These are phyloP conservation scores for Morone saxatilis DNA, from an alignment of 2,113 vertebrate genomes.

Conservation along the genomic window DNA sequence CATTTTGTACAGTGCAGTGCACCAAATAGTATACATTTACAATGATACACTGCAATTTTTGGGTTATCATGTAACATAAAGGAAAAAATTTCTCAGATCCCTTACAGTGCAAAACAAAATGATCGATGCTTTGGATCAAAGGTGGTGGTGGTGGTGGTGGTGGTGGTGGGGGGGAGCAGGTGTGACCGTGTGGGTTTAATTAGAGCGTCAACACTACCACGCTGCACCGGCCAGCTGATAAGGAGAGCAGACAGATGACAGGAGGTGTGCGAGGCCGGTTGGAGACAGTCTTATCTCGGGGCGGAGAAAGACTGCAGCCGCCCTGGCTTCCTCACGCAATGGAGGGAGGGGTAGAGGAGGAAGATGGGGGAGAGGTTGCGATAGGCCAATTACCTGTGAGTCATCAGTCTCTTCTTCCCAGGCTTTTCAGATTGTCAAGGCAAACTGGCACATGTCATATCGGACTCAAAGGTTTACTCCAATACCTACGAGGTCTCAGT, in stretches of 20 bases:
- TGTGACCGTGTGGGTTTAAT: slow-evolving; percentile 80
- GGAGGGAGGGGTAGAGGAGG: slow-evolving; percentile 61
- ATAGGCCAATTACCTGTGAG: slow-evolving; percentile 80
- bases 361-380: slow-evolving; percentile 58
- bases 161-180: slow-evolving; percentile 60
- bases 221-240: slow-evolving; percentile 77
- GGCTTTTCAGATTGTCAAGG: slow-evolving; percentile 45
- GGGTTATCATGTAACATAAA: slow-evolving; percentile 1
- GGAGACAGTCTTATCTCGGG: slow-evolving; percentile 88
- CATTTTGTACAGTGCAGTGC: background rate
- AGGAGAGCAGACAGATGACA: slow-evolving; percentile 85
- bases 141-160: slow-evolving; percentile 24
- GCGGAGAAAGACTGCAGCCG: slow-evolving; percentile 79
- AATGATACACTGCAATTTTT: slow-evolving; percentile 20
- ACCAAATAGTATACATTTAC: slow-evolving; percentile 42
- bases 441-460: slow-evolving; percentile 38
- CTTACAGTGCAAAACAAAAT: slow-evolving; percentile 11
- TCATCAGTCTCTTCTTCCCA: slow-evolving; percentile 72
- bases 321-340: slow-evolving; percentile 83
- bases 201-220: slow-evolving; percentile 76
- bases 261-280: slow-evolving; percentile 83
- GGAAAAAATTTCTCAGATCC: slow-evolving; percentile 9
- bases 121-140: slow-evolving; percentile 33
- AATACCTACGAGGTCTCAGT: slow-evolving; percentile 62
- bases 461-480: slow-evolving; percentile 61